phyloP scores from a whole-genome alignment of 2,113 vertebrate genomes.

The Oryzias melastigma region DNA sequence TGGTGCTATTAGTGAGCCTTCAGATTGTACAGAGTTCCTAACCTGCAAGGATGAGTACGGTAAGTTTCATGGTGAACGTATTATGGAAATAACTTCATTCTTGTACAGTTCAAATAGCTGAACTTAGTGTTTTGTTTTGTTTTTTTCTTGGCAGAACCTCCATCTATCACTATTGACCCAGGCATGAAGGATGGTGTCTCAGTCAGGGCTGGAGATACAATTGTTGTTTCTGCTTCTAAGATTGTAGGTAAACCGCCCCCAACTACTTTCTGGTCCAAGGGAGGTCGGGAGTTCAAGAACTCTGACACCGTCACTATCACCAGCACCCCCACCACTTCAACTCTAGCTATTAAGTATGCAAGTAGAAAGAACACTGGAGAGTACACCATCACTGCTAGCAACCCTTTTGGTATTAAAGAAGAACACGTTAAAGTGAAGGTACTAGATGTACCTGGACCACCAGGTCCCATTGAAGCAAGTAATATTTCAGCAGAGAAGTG shows the following conservation, averaged over 20 bases:
- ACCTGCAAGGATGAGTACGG: constrained; percentile 98
- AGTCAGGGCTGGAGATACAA: constrained; percentile 91
- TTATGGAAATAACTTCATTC: background rate
- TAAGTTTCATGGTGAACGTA: constrained; percentile 60
- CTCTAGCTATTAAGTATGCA: constrained; percentile 89
- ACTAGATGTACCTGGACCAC: constrained; percentile 93
- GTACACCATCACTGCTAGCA: constrained; percentile 93
- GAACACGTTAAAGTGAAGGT: constrained; percentile 93
- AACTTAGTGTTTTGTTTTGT: background rate
- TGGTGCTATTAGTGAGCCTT: constrained; percentile 91
- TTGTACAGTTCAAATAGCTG: background rate
- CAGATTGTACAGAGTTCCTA: constrained; percentile 87
- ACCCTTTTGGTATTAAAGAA: constrained; percentile 95
- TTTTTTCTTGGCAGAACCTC: constrained; percentile 83
- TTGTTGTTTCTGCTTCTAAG: constrained; percentile 89
- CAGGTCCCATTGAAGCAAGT: constrained; percentile 91
- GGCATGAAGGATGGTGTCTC: constrained; percentile 92
- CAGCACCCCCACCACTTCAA: constrained; percentile 89
- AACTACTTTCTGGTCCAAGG: constrained; percentile 91
- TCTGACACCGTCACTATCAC: constrained; percentile 89
- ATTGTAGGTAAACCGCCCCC: constrained; percentile 96
- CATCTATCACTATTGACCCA: constrained; percentile 90
- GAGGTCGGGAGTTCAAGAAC: constrained; percentile 91
- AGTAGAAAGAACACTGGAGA: constrained; percentile 95
- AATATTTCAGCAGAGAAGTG: constrained; percentile 96